Evolutionary conservation across 2,888 invertebrate species (phyloP), one percentile per base, ranked within the genome.

Genomic region (Deilephila elpenor): DNA sequence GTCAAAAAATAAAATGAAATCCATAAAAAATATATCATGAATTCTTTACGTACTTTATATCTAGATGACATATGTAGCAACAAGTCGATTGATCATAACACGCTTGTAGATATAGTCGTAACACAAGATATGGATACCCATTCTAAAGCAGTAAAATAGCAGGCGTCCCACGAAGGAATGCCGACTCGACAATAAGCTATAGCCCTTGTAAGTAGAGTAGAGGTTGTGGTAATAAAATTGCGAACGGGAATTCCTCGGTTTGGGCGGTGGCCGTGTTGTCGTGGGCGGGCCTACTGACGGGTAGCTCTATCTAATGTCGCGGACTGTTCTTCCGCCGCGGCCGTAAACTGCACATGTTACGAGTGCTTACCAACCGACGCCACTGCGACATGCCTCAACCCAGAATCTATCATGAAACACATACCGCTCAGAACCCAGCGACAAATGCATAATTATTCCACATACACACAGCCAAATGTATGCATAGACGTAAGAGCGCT

Each of bases 281-380:
- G 80, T 76, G 77, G 75, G 79, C 77, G 76, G 70, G 60, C 70
- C 71, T 74, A 74, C 78, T 73, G 72, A 75, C 75, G 73, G 75
- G 76, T 74, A 78, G 78, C 77, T 81, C 76, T 82, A 82, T 80
- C 80, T 82, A 84, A 84, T 81, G 83, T 88, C 82, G 82, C 78
- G 74, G 81, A 78, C 77, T 78, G 79, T 82, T 80, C 83, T 82
- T 84, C 84, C 80, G 79, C 70, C 71, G 74, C 78, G 83, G 87
- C 83, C 84, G 84, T 91, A 90, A 91, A 91, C 81, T 88, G 87
- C 88, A 90, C 87, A 89, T 87, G 87, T 87, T 90, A 86, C 86
- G 83, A 82, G 86, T 82, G 85, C 83, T 84, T 56, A 85, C 84
- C 81, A 81, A 78, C 77, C 80, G 78, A 79, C 77, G 75, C 78